Base-by-base conservation (phyloP, 2,113 vertebrate genomes). In the Delphinapterus leucas region DNA sequence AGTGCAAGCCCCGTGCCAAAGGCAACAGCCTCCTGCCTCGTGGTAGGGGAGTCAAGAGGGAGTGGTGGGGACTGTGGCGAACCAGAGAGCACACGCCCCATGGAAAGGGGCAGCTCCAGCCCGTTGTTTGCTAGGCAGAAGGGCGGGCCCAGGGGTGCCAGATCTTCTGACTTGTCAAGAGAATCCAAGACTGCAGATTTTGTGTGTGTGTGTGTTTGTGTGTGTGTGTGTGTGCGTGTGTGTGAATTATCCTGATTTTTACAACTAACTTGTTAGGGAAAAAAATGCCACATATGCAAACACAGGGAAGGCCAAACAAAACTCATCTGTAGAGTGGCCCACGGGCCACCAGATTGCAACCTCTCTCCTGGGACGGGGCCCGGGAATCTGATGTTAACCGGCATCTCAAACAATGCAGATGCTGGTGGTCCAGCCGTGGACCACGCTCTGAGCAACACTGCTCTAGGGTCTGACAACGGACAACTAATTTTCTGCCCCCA, bases 261-360 rank as follows among this genome's bases (percentile, higher is more conserved):
- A 97, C 55, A 83, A 77, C 97, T 97, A 93, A 61, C 95, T 60
- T 5, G 0, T 74, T 21, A 81, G 47, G 23, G 33, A 5, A 47
- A 92, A 81, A 93, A 83, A 53, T 63, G 23, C 82, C 96, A 95
- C 83, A 2, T 23, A 74, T 47, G 23, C 93, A 93, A 91, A 96
- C 97, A 97, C 92, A 93, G 77, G 73, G 96, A 97, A 97, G 96
- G 95, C 97, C 98, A 97, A 97, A 97, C 98, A 97, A 97, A 98
- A 97, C 91, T 76, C 63, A 96, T 77, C 96, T 91, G 86, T 13
- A 86, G 85, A 76, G 92, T 82, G 89, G 96, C 95, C 96, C 85
- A 13, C 0, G 4, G 88, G 93, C 95, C 97, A 95, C 94, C 77
- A 94, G 67, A 82, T 14, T 90, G 93, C 93, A 93, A 87, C 93